These are phyloP conservation scores for Pristionchus fissidentatus DNA, from an alignment of 2,888 invertebrate genomes.

Conservation along the genomic window DNA sequence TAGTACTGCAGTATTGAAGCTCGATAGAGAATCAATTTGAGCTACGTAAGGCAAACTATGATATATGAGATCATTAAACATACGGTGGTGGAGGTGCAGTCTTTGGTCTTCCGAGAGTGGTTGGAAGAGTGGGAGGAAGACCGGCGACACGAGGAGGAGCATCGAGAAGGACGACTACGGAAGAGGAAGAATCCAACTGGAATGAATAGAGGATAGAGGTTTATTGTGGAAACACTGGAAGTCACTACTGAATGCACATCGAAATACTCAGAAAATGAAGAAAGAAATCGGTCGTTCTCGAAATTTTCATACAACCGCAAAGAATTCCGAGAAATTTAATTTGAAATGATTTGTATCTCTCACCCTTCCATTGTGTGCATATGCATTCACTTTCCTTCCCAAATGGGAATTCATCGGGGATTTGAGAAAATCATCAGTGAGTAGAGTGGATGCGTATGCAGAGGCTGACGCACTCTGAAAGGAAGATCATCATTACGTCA, in stretches of 20 bases:
- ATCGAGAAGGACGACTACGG: constrained; percentile 44
- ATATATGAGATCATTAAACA: constrained; percentile 1
- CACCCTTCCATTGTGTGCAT: background rate
- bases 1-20: too few relatives aligned
- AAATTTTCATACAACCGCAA: background rate
- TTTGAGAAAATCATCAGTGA: constrained; percentile 45
- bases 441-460: constrained; percentile 44
- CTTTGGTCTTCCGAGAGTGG: constrained; percentile 24
- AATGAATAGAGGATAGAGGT: background rate
- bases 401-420: background rate
- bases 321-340: background rate
- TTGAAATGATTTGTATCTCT: too few relatives aligned
- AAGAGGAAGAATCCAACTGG: constrained; percentile 14
- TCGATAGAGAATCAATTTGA: too few relatives aligned
- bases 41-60: too few relatives aligned
- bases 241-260: too few relatives aligned
- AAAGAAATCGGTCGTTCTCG: background rate
- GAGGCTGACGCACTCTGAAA: constrained; percentile 7
- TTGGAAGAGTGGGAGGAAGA: background rate
- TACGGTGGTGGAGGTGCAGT: constrained; percentile 43
- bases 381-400: constrained; percentile 35
- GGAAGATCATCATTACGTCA: background rate
- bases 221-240: background rate
- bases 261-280: too few relatives aligned
- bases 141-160: constrained; percentile 42